These are phyloP conservation scores for Girardinichthys multiradiatus DNA, from an alignment of 2,113 vertebrate genomes.

Conservation along the genomic window DNA sequence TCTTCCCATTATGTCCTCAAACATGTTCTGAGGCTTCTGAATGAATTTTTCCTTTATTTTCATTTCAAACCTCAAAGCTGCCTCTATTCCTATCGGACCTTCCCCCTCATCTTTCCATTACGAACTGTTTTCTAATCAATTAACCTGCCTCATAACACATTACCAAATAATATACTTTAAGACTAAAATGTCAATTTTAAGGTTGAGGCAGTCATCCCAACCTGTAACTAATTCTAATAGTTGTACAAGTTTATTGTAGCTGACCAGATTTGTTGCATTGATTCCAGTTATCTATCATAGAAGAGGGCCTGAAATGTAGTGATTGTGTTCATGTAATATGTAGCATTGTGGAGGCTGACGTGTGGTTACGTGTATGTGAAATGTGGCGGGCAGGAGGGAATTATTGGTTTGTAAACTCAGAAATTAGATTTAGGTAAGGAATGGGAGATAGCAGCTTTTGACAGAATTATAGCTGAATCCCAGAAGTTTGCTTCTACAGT, in stretches of 20 bases:
- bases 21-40: constrained; percentile 14
- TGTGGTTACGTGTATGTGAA: constrained; percentile 60
- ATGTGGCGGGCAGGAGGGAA: constrained; percentile 25
- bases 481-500: constrained; percentile 8
- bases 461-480: constrained; percentile 23
- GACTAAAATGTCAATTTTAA: neutral
- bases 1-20: constrained; percentile 1
- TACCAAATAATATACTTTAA: neutral
- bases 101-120: neutral
- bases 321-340: constrained; percentile 32
- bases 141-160: neutral
- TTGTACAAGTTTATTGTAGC: neutral
- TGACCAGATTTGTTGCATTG: constrained; percentile 26
- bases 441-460: constrained; percentile 26
- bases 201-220: constrained; percentile 3
- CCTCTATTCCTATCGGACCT: neutral
- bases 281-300: constrained; percentile 39
- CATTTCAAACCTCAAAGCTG: constrained; percentile 33
- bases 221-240: constrained; percentile 4
- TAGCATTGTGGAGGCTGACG: constrained; percentile 42
- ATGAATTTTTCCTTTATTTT: constrained; percentile 1
- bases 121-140: constrained; percentile 2
- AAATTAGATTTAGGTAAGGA: constrained; percentile 20
- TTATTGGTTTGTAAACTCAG: neutral
- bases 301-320: constrained; percentile 47